phyloP scores from a whole-genome alignment of 2,113 vertebrate genomes.

The Entelurus aequoreus region DNA sequence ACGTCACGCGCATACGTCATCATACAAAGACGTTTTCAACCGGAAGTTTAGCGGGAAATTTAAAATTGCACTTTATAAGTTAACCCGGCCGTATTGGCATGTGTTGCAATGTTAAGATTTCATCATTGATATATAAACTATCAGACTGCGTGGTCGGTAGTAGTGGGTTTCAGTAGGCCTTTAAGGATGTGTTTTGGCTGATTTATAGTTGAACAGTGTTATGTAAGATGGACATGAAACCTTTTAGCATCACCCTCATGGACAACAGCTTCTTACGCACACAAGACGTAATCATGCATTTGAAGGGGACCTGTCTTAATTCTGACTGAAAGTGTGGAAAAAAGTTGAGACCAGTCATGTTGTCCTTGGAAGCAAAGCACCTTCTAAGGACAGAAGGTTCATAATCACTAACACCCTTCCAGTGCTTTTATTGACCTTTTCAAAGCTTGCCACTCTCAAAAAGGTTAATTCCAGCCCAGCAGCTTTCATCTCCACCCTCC shows the following conservation, averaged over 20 bases:
- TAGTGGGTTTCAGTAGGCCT: too few relatives aligned
- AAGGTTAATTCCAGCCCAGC: slow-evolving; percentile 13
- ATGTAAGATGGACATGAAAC: neutral
- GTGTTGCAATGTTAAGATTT: too few relatives aligned
- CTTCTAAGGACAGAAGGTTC: neutral
- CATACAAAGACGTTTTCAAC: too few relatives aligned
- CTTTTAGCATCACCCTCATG: neutral
- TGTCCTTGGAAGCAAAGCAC: neutral
- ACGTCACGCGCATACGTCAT: too few relatives aligned
- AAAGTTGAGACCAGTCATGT: neutral
- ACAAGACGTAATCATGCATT: neutral
- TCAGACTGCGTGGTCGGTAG: too few relatives aligned
- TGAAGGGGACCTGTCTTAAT: neutral
- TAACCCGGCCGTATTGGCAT: too few relatives aligned
- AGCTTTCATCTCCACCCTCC: slow-evolving; percentile 5
- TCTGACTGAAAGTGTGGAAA: neutral
- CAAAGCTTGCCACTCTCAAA: slow-evolving; percentile 15
- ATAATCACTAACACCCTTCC: neutral
- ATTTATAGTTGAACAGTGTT: neutral
- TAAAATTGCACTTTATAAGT: too few relatives aligned
- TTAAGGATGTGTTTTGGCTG: neutral
- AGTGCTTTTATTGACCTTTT: slow-evolving; percentile 8
- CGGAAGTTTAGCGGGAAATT: too few relatives aligned
- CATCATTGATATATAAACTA: too few relatives aligned
- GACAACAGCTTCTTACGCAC: slow-evolving; percentile 3